phyloP scores from a whole-genome alignment of 2,888 invertebrate species.

The Acronicta alni region DNA sequence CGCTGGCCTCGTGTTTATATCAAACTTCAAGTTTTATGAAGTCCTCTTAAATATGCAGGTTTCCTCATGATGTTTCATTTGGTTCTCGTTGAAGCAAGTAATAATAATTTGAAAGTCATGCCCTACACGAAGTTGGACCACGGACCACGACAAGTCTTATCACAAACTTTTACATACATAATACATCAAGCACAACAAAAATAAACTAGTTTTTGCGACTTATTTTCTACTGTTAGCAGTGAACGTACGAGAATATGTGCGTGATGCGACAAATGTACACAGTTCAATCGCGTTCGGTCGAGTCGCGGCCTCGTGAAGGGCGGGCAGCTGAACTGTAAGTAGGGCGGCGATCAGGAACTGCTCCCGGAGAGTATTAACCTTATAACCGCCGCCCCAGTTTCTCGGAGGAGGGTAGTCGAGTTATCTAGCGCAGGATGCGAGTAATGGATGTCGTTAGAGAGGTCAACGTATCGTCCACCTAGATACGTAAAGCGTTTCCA shows the following conservation, averaged over 20 bases:
- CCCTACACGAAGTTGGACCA: too few relatives aligned
- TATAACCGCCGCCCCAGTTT: constrained; percentile 27
- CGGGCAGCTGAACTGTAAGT: constrained; percentile 53
- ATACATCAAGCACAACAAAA: too few relatives aligned
- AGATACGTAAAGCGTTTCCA: too few relatives aligned
- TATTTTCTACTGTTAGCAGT: neutral
- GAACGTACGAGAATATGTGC: neutral
- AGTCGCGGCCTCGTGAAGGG: constrained; percentile 38
- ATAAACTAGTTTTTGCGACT: too few relatives aligned
- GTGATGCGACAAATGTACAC: constrained; percentile 7
- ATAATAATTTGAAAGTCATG: too few relatives aligned
- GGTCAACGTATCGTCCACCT: constrained; percentile 30
- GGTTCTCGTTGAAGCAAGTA: too few relatives aligned
- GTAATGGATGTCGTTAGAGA: constrained; percentile 19
- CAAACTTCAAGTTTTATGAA: too few relatives aligned
- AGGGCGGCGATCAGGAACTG: constrained; percentile 44
- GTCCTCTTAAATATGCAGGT: too few relatives aligned
- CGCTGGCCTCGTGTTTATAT: too few relatives aligned
- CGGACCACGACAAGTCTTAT: too few relatives aligned
- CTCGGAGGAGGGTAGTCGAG: constrained; percentile 13
- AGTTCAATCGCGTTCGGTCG: constrained; percentile 3
- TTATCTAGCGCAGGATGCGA: constrained; percentile 40
- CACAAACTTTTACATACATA: too few relatives aligned
- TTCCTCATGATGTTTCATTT: too few relatives aligned
- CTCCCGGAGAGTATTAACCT: constrained; percentile 43